Percentiles rank a stretch among this genome's conserved stretches.
phyloP scores from a whole-genome alignment of 92 coral and sea anemone genomes.

The Palythoa grandis region DNA sequence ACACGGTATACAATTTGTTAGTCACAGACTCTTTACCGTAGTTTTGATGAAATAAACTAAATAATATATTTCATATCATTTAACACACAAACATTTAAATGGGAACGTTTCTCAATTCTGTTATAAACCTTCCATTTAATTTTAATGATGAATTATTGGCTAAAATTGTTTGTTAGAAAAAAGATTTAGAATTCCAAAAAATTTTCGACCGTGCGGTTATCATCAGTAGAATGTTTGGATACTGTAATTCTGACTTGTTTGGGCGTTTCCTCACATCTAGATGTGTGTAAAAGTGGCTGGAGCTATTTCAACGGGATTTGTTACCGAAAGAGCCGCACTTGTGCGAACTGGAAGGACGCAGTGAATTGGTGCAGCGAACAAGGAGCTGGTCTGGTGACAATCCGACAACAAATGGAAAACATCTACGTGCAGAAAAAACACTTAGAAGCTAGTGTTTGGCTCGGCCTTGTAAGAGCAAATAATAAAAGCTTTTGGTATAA shows the following conservation, averaged over 20 bases:
- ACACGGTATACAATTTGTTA: too few species aligned
- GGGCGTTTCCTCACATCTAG: neutral
- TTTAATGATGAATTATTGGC: too few species aligned
- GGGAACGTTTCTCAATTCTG: too few species aligned
- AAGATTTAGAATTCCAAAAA: too few species aligned
- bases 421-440: conserved; percentile 22
- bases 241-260: neutral
- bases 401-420: neutral
- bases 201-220: too few species aligned
- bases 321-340: neutral
- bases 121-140: neutral
- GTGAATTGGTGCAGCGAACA: neutral
- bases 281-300: conserved; percentile 22
- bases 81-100: too few species aligned
- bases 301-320: conserved; percentile 24
- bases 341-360: conserved; percentile 11
- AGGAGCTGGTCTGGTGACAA: conserved; percentile 2
- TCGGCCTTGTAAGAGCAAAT: neutral
- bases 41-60: too few species aligned
- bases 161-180: too few species aligned
- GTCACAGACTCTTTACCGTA: too few species aligned
- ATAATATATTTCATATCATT: too few species aligned
- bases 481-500: neutral
- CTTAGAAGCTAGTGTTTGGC: neutral
- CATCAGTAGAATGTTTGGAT: too few species aligned